Conservation (phyloP, 2,888 invertebrate genomes). For the Drosophila leonis region DNA sequence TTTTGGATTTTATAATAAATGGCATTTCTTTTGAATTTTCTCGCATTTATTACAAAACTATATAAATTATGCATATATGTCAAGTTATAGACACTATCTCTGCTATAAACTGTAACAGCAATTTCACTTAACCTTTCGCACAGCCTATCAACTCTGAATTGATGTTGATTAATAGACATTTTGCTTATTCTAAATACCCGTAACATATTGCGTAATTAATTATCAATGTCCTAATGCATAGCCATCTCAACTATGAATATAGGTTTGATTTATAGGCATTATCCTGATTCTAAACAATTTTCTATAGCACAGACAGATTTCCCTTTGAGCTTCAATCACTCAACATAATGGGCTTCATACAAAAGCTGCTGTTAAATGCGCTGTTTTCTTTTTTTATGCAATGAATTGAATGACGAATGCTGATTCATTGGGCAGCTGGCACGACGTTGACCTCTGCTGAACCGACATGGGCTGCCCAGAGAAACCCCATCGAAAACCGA, state of each 20-base stretch:
- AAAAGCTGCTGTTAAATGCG: constrained; percentile 69
- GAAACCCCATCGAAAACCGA: neutral
- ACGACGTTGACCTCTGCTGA: constrained; percentile 11
- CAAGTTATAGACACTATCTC: neutral
- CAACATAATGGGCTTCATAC: constrained; percentile 34
- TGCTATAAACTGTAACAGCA: no score
- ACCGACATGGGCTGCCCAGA: constrained; percentile 12
- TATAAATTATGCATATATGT: neutral
- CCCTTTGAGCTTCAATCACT: constrained; percentile 40
- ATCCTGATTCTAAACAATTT: constrained; percentile 8
- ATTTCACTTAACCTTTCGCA: no score
- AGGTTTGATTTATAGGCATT: constrained; percentile 5
- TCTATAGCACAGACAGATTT: constrained; percentile 1
- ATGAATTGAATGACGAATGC: constrained; percentile 72
- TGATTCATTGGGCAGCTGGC: constrained; percentile 60
- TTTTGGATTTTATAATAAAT: neutral
- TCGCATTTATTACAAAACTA: neutral
- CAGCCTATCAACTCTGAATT: neutral
- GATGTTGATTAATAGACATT: constrained; percentile 1
- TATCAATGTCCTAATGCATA: neutral
- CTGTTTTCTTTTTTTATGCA: constrained; percentile 20
- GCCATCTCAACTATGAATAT: neutral
- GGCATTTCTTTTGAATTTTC: neutral
- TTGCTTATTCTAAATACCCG: neutral
- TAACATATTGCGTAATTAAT: constrained; percentile 4